Evolutionary conservation across 2,797 vertebrate species (phyloP).

Genomic region (Sebastes glaucus): DNA sequence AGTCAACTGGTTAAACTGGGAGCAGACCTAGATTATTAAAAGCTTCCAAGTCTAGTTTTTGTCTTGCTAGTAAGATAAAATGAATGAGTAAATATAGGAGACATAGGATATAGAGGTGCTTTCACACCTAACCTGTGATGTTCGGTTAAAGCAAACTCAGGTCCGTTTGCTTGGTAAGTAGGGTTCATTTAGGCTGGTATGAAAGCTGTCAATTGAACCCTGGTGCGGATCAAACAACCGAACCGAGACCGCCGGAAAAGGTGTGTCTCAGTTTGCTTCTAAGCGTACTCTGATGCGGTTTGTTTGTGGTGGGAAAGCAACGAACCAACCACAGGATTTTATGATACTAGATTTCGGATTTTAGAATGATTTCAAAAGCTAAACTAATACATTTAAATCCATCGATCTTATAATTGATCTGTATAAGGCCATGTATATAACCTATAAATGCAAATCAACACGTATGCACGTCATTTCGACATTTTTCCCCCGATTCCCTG

Average conservation of each 20-base stretch:
- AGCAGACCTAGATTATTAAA: neutral
- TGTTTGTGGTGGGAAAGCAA: neutral
- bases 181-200: neutral
- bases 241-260: accelerated
- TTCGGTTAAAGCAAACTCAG: neutral
- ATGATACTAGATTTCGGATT: neutral
- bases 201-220: neutral
- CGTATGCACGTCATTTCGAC: too few relatives aligned
- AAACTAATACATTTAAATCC: too few relatives aligned
- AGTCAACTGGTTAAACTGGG: neutral
- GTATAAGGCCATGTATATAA: too few relatives aligned
- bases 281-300: neutral
- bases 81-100: neutral
- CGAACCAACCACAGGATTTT: neutral
- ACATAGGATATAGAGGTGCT: neutral
- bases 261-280: neutral
- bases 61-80: neutral
- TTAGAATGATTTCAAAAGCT: too few relatives aligned
- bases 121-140: neutral
- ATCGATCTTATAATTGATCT: too few relatives aligned
- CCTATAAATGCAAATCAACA: too few relatives aligned
- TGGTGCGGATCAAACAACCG: neutral
- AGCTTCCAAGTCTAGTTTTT: neutral
- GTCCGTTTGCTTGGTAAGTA: neutral
- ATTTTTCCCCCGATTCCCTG: too few relatives aligned